Evolutionary conservation across 2,113 vertebrate species (phyloP).

Genomic region (Silurus meridionalis): DNA sequence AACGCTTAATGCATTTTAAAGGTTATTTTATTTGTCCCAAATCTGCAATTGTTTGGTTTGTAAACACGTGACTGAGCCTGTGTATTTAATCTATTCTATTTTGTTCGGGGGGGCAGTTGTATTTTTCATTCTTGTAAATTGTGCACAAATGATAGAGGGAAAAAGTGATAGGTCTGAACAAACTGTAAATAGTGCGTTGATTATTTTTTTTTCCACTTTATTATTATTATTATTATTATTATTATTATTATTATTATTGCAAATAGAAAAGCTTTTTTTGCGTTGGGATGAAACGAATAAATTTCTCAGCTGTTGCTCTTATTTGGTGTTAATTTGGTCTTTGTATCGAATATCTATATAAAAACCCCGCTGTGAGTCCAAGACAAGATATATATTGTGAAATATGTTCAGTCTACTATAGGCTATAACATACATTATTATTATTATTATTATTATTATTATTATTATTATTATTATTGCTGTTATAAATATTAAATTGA

Average conservation of each 20-base stretch:
- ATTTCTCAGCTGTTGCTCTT: constrained; percentile 68
- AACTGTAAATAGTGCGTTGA: constrained; percentile 86
- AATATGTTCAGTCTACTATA: not conserved
- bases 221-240: constrained; percentile 21
- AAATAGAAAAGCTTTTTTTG: constrained; percentile 62
- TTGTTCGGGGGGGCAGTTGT: constrained; percentile 63
- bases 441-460: constrained; percentile 7
- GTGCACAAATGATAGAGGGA: constrained; percentile 81
- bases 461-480: constrained; percentile 10
- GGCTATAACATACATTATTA: not conserved
- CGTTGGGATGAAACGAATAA: constrained; percentile 78
- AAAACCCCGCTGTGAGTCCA: not conserved
- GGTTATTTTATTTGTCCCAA: constrained; percentile 58
- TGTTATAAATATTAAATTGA: not conserved
- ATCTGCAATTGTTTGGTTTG: constrained; percentile 75
- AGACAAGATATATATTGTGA: not conserved
- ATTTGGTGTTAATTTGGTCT: constrained; percentile 57
- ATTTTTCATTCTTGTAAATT: constrained; percentile 85
- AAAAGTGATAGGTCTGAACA: constrained; percentile 63
- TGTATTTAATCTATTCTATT: constrained; percentile 71
- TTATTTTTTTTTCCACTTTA: constrained; percentile 65
- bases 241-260: constrained; percentile 42
- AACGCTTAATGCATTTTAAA: constrained; percentile 75
- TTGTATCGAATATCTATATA: not conserved
- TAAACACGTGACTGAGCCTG: constrained; percentile 76